Conservation (phyloP, 2,888 invertebrate genomes). For the Leptura quadrifasciata region DNA sequence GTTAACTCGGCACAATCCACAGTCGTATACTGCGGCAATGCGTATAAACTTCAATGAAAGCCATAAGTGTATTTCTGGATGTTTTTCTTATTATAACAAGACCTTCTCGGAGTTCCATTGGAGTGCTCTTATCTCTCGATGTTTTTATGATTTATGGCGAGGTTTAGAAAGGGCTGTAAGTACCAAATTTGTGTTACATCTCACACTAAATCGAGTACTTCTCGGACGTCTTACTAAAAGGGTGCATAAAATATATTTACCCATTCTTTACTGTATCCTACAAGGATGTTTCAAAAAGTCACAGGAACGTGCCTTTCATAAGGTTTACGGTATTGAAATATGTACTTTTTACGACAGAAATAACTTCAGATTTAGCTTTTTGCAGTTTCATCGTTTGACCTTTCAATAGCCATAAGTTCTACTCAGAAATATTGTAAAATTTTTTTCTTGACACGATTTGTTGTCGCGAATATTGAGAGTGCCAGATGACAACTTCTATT, state of each 20-base stretch:
- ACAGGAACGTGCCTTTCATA: neutral
- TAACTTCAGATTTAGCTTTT: neutral
- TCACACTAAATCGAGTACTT: slow-evolving; percentile 23
- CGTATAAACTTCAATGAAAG: neutral
- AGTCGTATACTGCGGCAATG: neutral
- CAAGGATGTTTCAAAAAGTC: neutral
- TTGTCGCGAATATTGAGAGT: no score
- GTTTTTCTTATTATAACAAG: neutral
- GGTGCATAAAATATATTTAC: slow-evolving; percentile 30
- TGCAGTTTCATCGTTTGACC: neutral
- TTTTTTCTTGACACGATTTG: no score
- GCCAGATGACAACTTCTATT: no score
- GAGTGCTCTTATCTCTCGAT: slow-evolving; percentile 13
- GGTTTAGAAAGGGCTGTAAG: slow-evolving; percentile 30
- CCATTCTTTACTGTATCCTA: neutral
- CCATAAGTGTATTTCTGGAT: neutral
- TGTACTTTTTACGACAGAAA: neutral
- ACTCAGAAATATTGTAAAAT: no score
- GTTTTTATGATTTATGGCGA: slow-evolving; percentile 34
- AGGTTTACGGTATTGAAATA: neutral
- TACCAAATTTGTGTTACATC: slow-evolving; percentile 32
- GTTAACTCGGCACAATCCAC: no score
- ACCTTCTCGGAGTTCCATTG: neutral
- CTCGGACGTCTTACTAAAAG: slow-evolving; percentile 11
- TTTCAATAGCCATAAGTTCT: no score